Conservation (phyloP, 2,888 invertebrate genomes). For the Cylloceria caligata region DNA sequence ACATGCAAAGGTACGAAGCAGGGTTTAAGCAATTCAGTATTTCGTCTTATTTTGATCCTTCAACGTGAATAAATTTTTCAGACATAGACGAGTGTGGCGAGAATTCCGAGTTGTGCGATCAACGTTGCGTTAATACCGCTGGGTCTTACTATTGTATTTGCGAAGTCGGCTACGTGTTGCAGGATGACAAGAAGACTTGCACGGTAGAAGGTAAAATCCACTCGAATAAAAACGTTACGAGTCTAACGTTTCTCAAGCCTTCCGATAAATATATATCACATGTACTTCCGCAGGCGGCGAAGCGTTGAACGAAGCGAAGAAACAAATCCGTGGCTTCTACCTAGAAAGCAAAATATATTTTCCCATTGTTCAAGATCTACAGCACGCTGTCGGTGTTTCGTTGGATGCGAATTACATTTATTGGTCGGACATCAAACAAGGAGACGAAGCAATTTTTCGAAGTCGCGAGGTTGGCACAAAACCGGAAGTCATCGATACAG, state of each 20-base stretch:
- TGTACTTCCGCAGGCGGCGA: constrained; percentile 88
- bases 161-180: constrained; percentile 86
- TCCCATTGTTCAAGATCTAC: constrained; percentile 85
- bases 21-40: too few relatives aligned
- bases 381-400: constrained; percentile 89
- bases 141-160: constrained; percentile 89
- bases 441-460: constrained; percentile 90
- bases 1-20: constrained; percentile 72
- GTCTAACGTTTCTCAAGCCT: not conserved
- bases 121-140: constrained; percentile 87
- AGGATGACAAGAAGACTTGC: constrained; percentile 86
- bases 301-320: constrained; percentile 87
- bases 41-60: not conserved
- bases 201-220: constrained; percentile 82
- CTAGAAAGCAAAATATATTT: constrained; percentile 86
- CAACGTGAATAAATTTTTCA: constrained; percentile 67
- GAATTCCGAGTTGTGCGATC: constrained; percentile 89
- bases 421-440: constrained; percentile 91
- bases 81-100: constrained; percentile 89
- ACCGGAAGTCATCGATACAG: constrained; percentile 85
- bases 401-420: constrained; percentile 90
- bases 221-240: not conserved
- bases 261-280: too few relatives aligned
- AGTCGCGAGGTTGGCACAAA: constrained; percentile 87
- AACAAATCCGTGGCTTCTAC: constrained; percentile 88